phyloP scores from a whole-genome alignment of 2,888 invertebrate genomes.

The Chloroclysta siterata region DNA sequence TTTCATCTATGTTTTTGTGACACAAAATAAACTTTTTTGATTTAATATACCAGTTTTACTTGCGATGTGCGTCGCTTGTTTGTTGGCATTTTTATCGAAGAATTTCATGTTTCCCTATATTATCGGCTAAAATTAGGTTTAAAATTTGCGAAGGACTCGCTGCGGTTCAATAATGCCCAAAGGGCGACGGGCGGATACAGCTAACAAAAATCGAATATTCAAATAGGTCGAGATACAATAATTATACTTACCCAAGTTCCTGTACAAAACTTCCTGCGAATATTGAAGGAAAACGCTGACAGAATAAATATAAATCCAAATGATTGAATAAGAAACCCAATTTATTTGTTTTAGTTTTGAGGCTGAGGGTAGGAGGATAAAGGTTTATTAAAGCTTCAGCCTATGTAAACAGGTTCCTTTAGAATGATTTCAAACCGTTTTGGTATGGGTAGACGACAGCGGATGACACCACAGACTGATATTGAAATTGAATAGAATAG shows the following conservation, averaged over 20 bases:
- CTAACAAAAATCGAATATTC: neutral
- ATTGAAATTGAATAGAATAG: too few species aligned
- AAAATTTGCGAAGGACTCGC: neutral
- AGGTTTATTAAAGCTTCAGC: neutral
- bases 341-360: conserved; percentile 25
- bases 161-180: neutral
- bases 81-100: too few species aligned
- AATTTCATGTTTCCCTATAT: too few species aligned
- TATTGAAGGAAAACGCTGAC: conserved; percentile 29
- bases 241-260: conserved; percentile 1
- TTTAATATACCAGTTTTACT: too few species aligned
- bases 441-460: neutral
- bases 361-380: neutral
- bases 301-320: conserved; percentile 31
- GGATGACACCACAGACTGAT: neutral
- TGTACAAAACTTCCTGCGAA: conserved; percentile 24
- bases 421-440: neutral
- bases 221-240: conserved; percentile 1
- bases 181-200: neutral
- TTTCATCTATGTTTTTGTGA: too few species aligned
- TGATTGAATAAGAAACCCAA: conserved; percentile 26
- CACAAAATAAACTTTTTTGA: too few species aligned
- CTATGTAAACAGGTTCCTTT: neutral
- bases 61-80: too few species aligned
- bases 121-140: too few species aligned